A percentile compares a stretch with the other conserved stretches of the same genome.
phyloP scores from a whole-genome alignment of 1,140 invertebrate species.

The Drosophila sp. region DNA sequence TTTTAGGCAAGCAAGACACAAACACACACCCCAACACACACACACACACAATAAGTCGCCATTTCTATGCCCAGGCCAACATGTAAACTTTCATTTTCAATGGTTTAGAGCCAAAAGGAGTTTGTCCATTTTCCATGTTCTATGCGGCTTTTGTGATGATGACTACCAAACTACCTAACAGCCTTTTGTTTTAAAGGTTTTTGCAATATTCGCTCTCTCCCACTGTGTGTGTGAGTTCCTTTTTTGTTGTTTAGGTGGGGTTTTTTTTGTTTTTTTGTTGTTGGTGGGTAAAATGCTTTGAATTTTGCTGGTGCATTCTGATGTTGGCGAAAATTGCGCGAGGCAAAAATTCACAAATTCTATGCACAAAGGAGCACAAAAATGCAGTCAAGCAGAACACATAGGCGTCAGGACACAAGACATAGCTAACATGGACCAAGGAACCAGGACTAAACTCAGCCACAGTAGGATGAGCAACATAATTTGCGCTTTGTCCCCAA shows the following conservation, averaged over 20 bases:
- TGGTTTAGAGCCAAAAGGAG: slow-evolving; percentile 4
- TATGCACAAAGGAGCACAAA: slow-evolving; percentile 56
- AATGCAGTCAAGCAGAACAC: slow-evolving; percentile 37
- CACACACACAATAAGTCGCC: slow-evolving; percentile 38
- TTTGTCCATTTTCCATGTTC: slow-evolving; percentile 9
- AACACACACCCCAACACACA: slow-evolving; percentile 11
- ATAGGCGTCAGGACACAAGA: slow-evolving; percentile 8
- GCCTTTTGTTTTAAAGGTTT: slow-evolving; percentile 51
- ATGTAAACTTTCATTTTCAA: slow-evolving; percentile 60
- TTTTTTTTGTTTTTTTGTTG: slow-evolving; percentile 22
- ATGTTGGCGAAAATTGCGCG: slow-evolving; percentile 70
- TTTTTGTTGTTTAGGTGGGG: slow-evolving; percentile 20
- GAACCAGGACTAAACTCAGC: background rate
- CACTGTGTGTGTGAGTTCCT: background rate
- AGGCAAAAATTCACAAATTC: slow-evolving; percentile 61
- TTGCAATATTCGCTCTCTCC: slow-evolving; percentile 4
- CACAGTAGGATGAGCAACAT: background rate
- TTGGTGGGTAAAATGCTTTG: slow-evolving; percentile 54
- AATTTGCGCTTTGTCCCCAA: background rate
- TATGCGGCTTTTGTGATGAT: slow-evolving; percentile 4
- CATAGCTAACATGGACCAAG: background rate
- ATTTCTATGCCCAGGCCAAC: slow-evolving; percentile 47
- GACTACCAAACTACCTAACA: slow-evolving; percentile 8
- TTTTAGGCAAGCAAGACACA: slow-evolving; percentile 34
- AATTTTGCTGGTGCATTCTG: slow-evolving; percentile 72